A percentile compares a stretch with the other conserved stretches of the same genome.
phyloP scores from a whole-genome alignment of 2,888 invertebrate species.

The Epirrita christyi region DNA sequence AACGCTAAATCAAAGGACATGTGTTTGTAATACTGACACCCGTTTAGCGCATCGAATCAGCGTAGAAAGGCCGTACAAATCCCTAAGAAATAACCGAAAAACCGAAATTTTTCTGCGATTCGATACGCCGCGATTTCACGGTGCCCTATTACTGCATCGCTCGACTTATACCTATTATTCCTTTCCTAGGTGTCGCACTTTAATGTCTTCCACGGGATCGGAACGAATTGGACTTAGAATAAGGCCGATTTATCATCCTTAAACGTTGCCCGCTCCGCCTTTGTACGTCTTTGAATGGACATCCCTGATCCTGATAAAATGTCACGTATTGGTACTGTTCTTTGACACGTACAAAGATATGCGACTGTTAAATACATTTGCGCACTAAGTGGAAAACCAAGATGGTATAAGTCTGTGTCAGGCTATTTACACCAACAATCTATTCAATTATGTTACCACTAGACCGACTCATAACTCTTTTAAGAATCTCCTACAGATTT shows the following conservation, averaged over 20 bases:
- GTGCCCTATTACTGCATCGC: slow-evolving; percentile 72
- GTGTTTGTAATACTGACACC: slow-evolving; percentile 83
- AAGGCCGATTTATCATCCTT: slow-evolving; percentile 80
- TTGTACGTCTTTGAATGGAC: slow-evolving; percentile 72
- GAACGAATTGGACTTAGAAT: slow-evolving; percentile 80
- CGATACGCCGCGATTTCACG: slow-evolving; percentile 80
- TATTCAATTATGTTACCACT: neutral
- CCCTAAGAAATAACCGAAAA: slow-evolving; percentile 85
- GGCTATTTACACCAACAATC: neutral
- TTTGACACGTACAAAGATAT: slow-evolving; percentile 56
- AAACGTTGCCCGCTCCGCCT: slow-evolving; percentile 64
- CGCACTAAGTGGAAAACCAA: slow-evolving; percentile 1
- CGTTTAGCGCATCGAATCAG: slow-evolving; percentile 78
- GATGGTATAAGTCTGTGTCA: slow-evolving; percentile 4
- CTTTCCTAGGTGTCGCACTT: slow-evolving; percentile 65
- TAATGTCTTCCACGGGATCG: slow-evolving; percentile 65
- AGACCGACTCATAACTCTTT: too few relatives aligned
- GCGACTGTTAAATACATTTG: slow-evolving; percentile 20
- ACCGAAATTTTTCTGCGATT: slow-evolving; percentile 85
- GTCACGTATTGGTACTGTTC: slow-evolving; percentile 72
- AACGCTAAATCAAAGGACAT: slow-evolving; percentile 76
- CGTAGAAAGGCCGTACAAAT: slow-evolving; percentile 85
- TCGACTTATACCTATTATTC: slow-evolving; percentile 37
- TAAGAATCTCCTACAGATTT: too few relatives aligned
- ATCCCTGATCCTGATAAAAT: slow-evolving; percentile 67